These are phyloP conservation scores for Fragum whitleyi DNA, from an alignment of 2,888 invertebrate genomes.

Conservation along the genomic window DNA sequence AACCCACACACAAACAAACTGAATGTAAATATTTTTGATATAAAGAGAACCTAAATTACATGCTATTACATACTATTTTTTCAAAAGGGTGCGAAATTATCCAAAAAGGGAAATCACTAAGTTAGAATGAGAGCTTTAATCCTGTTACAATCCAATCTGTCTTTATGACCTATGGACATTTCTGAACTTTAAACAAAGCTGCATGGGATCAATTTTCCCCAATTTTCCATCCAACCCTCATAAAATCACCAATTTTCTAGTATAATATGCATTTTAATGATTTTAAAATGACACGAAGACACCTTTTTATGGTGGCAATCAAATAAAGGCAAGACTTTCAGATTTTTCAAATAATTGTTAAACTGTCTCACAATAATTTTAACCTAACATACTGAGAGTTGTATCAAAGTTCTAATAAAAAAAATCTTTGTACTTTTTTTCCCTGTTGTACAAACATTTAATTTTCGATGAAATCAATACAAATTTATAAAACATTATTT, in stretches of 20 bases:
- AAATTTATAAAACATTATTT: no score
- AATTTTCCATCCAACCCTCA: constrained; percentile 21
- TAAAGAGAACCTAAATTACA: no score
- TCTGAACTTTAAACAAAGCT: constrained; percentile 17
- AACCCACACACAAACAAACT: no score
- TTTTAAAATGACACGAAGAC: constrained; percentile 20
- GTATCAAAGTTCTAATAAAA: no score
- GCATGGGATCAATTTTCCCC: constrained; percentile 18
- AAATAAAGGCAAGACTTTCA: constrained; percentile 6
- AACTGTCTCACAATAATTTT: not conserved
- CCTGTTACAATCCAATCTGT: not conserved
- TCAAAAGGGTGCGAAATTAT: no score
- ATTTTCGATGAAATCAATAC: no score
- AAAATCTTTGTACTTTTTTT: no score
- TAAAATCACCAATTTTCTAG: constrained; percentile 25
- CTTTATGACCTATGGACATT: constrained; percentile 1
- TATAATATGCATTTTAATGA: constrained; percentile 28
- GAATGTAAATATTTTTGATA: no score
- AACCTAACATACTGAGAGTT: not conserved
- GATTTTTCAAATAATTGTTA: not conserved
- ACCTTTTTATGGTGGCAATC: constrained; percentile 15
- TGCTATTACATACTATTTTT: no score
- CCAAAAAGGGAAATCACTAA: not conserved
- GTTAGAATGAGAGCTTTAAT: not conserved
- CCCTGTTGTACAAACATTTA: no score